phyloP scores from a whole-genome alignment of 2,113 vertebrate genomes.

The Nibea albiflora region DNA sequence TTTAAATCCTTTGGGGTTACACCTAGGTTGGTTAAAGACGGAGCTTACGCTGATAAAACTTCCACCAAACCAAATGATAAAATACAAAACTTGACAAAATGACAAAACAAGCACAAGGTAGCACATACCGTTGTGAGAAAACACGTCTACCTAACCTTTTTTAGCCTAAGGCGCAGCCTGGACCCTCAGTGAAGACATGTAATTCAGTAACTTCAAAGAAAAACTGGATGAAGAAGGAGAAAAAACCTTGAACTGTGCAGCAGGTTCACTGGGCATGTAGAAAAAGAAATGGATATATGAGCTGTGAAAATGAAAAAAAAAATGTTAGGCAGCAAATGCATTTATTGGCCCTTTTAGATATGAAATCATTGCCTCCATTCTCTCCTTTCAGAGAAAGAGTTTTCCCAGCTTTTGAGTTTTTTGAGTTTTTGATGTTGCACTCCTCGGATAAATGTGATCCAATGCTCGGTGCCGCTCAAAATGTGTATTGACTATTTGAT shows the following conservation, averaged over 20 bases:
- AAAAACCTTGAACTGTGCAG: not conserved
- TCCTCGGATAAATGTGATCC: conserved; percentile 43
- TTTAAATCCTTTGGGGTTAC: not conserved
- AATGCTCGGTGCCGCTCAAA: conserved; percentile 29
- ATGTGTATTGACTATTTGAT: conserved; percentile 64
- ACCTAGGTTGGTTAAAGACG: not conserved
- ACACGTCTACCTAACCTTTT: not conserved
- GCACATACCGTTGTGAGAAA: not conserved
- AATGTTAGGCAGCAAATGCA: conserved; percentile 13
- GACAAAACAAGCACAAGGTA: not conserved
- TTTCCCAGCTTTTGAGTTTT: not conserved
- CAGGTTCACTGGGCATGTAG: not conserved
- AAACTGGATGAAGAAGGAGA: not conserved
- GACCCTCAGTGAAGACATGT: conserved; percentile 8
- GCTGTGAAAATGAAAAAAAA: conserved; percentile 33
- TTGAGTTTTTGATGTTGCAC: conserved; percentile 19
- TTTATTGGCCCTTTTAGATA: conserved; percentile 34
- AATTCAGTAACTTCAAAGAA: conserved; percentile 28
- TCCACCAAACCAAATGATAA: not conserved
- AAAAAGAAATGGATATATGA: conserved; percentile 28
- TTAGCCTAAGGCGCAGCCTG: not conserved
- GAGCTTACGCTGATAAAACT: not conserved
- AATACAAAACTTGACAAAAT: not conserved
- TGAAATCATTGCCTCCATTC: conserved; percentile 26
- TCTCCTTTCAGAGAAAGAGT: not conserved